Conservation (phyloP, 1,140 invertebrate species). For the Varroa destructor region DNA sequence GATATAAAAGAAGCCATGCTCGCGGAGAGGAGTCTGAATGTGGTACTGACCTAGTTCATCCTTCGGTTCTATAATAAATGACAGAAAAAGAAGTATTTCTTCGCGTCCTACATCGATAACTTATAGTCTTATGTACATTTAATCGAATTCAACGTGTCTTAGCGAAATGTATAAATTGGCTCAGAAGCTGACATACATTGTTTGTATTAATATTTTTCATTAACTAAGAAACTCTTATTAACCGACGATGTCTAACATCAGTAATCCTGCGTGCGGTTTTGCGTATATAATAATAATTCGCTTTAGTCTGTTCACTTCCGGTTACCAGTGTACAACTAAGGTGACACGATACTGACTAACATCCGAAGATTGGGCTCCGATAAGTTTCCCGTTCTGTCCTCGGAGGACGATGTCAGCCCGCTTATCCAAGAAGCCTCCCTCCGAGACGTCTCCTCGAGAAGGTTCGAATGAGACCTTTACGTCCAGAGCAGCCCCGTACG, state of each 20-base stretch:
- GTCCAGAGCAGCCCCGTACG: conserved; percentile 67
- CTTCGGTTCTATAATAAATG: conserved; percentile 29
- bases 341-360: conserved; percentile 3
- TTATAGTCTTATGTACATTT: neutral
- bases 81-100: neutral
- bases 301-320: too few relatives aligned
- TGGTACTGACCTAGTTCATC: conserved; percentile 44
- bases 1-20: conserved; percentile 60
- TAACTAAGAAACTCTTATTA: too few relatives aligned
- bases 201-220: too few relatives aligned
- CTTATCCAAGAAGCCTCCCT: conserved; percentile 24
- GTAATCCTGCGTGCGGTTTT: too few relatives aligned
- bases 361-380: neutral
- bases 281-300: too few relatives aligned
- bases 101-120: too few relatives aligned
- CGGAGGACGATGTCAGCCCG: conserved; percentile 55
- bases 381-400: conserved; percentile 21
- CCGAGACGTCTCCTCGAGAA: conserved; percentile 48
- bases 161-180: neutral
- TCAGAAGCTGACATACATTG: too few relatives aligned
- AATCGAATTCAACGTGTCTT: neutral
- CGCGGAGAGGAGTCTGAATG: conserved; percentile 52
- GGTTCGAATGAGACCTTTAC: conserved; percentile 44
- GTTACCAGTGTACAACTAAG: too few relatives aligned
- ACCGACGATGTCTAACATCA: too few relatives aligned